Conservation (phyloP, 2,797 vertebrate genomes). For the Oceanodroma leucorhoa region DNA sequence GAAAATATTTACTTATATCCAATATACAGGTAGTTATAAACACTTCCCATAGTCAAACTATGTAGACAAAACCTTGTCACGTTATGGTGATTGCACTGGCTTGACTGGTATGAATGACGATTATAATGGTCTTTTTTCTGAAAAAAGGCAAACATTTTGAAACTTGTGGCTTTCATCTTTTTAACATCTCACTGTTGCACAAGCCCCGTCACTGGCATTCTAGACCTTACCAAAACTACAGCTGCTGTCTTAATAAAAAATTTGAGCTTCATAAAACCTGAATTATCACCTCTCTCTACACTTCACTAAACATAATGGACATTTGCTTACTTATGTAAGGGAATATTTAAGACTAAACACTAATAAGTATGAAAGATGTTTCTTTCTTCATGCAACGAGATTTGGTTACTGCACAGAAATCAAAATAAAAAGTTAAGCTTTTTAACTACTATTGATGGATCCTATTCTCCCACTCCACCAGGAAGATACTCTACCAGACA, state of each 20-base stretch:
- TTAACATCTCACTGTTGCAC: background rate
- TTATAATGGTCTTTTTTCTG: background rate
- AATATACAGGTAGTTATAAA: background rate
- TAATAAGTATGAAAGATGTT: background rate
- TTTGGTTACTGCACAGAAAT: background rate
- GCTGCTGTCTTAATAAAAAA: background rate
- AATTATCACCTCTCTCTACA: background rate
- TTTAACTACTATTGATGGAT: background rate
- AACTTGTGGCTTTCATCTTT: background rate
- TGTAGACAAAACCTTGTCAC: background rate
- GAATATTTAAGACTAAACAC: background rate
- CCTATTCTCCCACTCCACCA: background rate
- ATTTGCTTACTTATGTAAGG: background rate
- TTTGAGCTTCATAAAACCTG: background rate
- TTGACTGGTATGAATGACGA: background rate
- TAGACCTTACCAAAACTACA: background rate
- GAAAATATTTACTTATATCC: background rate
- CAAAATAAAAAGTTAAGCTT: background rate
- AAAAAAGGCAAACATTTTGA: background rate
- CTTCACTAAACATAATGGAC: background rate
- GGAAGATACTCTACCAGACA: background rate
- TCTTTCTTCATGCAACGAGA: background rate
- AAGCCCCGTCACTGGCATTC: background rate
- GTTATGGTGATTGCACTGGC: accelerated
- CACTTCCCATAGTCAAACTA: background rate